phyloP scores from a whole-genome alignment of 2,797 vertebrate species.

The Pipistrellus pipistrellus region DNA sequence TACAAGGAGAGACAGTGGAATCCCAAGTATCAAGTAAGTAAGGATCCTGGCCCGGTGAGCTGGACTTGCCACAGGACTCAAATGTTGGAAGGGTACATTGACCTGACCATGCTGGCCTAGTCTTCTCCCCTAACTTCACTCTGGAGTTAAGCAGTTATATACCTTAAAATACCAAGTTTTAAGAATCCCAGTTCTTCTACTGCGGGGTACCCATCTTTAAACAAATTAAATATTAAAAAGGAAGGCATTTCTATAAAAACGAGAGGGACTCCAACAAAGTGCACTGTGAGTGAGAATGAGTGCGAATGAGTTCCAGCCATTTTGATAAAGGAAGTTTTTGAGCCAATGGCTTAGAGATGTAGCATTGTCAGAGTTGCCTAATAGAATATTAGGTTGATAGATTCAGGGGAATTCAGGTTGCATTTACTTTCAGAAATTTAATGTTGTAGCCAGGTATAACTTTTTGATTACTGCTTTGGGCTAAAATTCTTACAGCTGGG shows the following conservation, averaged over 20 bases:
- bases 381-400: not conserved
- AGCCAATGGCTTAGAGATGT: not conserved
- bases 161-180: not conserved
- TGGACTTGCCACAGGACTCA: not conserved
- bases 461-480: conserved; percentile 43
- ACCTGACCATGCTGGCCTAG: not conserved
- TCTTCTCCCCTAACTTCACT: not conserved
- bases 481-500: conserved; percentile 19
- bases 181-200: conserved; percentile 16
- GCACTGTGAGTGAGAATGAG: not conserved
- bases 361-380: not conserved
- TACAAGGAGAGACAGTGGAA: not conserved
- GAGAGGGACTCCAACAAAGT: not conserved
- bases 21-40: not conserved
- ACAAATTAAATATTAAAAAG: not conserved
- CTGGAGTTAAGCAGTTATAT: not conserved
- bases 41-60: not conserved
- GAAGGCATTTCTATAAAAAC: not conserved
- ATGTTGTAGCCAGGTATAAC: not conserved
- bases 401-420: not conserved
- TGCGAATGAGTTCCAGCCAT: not conserved
- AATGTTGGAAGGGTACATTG: not conserved
- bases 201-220: not conserved
- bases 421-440: conserved; percentile 16
- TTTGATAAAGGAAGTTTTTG: conserved; percentile 43